Base-by-base conservation (phyloP, 64 coral and sea anemone genomes). In the Actinia tenebrosa region DNA sequence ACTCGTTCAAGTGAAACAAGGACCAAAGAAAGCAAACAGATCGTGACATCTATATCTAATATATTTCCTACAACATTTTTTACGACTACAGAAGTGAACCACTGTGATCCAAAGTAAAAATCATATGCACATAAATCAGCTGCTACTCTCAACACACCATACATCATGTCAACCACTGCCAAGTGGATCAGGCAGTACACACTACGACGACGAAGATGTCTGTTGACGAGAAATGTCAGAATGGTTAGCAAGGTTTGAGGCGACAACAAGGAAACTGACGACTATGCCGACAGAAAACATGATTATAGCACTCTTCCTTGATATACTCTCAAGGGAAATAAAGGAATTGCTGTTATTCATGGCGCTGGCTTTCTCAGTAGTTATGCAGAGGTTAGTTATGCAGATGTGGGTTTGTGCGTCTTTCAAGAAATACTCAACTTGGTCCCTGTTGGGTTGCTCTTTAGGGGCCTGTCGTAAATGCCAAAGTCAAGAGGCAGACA, bases 181-280 rank as follows among this genome's bases (percentile, higher is more conserved):
- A 84, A 52, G 50, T 84, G 17, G 50, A 84, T 84, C 22, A 84
- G 23, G 56, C 82, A 84, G 82, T 84, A 84, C 44, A 84, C 3
- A 5, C 44, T 56, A 30, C 47, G 82, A 30, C 53, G 44, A 84
- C 82, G 82, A 53, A 84, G 82, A 84, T 47, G 53, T 54, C 56
- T 84, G 82, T 84, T 84, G 47, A 59, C 18, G 44, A 56, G 3
- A 84, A 84, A 84, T 15, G 82, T 84, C 19, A 84, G 50, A 42
- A 84, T 56, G 3, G 82, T 59, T 59, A 30, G 53, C 16, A 16
- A 84, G 56, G 16, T 84, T 56, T 15, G 16, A 53, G 56, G 56
- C 52, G 52, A 13, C 25, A 83, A 55, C 16, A 52, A 42, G 42
- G 45, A 68, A 68, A n/a, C 18, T 20, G 22, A 68, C 18, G 6